phyloP scores from a whole-genome alignment of 2,113 vertebrate species.

The Tricholaema leucomelas region DNA sequence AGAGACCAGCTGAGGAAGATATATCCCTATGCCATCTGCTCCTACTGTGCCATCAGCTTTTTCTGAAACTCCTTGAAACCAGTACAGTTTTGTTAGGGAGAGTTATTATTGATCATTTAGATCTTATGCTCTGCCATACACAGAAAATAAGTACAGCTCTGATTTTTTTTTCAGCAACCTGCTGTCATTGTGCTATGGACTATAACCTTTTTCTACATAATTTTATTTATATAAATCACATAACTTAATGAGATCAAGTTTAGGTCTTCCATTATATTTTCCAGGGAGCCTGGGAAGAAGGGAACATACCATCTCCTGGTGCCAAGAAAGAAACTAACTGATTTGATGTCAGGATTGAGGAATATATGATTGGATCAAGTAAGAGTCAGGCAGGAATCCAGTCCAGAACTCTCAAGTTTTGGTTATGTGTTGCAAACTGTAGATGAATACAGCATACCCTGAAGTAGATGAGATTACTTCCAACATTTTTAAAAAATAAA shows the following conservation, averaged over 20 bases:
- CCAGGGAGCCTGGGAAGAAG: background rate
- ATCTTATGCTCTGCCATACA: background rate
- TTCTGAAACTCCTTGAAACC: background rate
- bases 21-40: background rate
- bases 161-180: background rate
- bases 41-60: background rate
- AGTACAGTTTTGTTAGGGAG: background rate
- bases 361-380: background rate
- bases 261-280: background rate
- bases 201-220: background rate
- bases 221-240: background rate
- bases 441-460: background rate
- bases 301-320: fast-evolving
- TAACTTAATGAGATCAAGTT: background rate
- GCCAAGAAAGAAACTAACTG: background rate
- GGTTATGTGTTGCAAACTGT: background rate
- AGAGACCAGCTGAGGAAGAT: too few relatives aligned
- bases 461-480: background rate
- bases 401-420: background rate
- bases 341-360: background rate
- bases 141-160: background rate
- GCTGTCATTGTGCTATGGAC: background rate
- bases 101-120: background rate
- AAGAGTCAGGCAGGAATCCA: background rate
- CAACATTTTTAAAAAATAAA: background rate